Base-by-base conservation (phyloP, 2,797 vertebrate genomes). In the Micrastur ruficollis region DNA sequence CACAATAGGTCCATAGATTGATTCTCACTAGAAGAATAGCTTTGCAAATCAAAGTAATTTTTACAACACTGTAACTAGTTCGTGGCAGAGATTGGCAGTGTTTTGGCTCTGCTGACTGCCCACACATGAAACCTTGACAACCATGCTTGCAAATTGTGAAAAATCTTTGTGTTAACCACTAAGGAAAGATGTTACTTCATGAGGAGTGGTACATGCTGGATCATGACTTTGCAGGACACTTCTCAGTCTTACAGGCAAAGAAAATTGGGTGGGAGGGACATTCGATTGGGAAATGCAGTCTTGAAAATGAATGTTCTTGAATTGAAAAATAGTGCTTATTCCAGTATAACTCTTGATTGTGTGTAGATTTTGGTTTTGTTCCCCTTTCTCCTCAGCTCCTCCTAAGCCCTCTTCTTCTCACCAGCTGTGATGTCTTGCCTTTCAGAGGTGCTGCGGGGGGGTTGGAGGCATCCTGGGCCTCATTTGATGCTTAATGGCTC, bases 21-120 rank as follows among this genome's bases (percentile, higher is more conserved):
- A 32, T 83, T 78, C 34, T 81, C 58, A 61, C n/a, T 65, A 31
- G 62, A 89, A 81, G 5, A 76, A 68, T 1, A 34, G 36, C 12
- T 78, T 86, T 88, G 93, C 21, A 68, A 38, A 76, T 72, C 14
- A 16, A 73, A 70, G 50, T 53, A 26, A 59, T 36, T 76, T 68
- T 66, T 73, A 12, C 0, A 0, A 27, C 27, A 21, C 34, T 11
- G 5, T 56, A 23, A 52, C 36, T 67, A 23, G 15, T 73, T 87
- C 4, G 2, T 55, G 86, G 32, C 5, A 56, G 13, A n/a, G n/a
- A 14, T 62, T 76, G 38, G 55, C 1, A 0, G 50, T 1, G 3
- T 26, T 85, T 73, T 52, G 29, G 27, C 19, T 42, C 59, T 63
- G 18, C 68, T 58, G 44, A 49, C 18, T 65, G 23, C 14, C 42